Base-by-base conservation (phyloP, 2,888 invertebrate species). In the Congeria kusceri region DNA sequence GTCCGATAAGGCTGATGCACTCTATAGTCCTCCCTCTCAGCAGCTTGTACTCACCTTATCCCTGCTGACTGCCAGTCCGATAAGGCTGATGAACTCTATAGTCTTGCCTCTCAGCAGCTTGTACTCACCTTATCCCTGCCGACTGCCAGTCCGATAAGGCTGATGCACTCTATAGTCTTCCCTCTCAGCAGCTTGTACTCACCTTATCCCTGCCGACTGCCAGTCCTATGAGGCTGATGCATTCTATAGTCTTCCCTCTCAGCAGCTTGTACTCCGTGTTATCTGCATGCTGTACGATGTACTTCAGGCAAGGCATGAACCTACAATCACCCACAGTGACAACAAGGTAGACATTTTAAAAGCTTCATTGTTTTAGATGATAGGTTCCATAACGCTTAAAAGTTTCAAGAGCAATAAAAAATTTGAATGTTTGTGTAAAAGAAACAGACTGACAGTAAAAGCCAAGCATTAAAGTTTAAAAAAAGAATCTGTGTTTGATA, bases 21-120 rank as follows among this genome's bases (percentile, higher is more conserved):
- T 99, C 99, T 86, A 99, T 99, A 1, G 99, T 98, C 94, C 99
- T 99, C 76, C 99, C 99, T 68, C 99, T 95, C 47, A 99, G 95
- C 94, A 99, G 95, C 91, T 98, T 96, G 83, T 98, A 95, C 90
- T 98, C 97, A 93, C 92, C 89, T 92, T 94, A 27, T 95, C 94
- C 80, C 92, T 92, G 15, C 95, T 95, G 11, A 95, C 95, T 57
- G 95, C 95, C 62, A 95, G 87, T 7, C 99, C 99, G 93, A 99
- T 99, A 74, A 99, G 95, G 92, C 98, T 98, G 85, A 99, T 98
- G 92, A 99, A 99, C 94, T 99, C 32, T 32, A 32, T 32, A 11
- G 32, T 32, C 32, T 32, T 32, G 32, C 32, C 23, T 53, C 27
- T 69, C n/a, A n/a, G n/a, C n/a, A n/a, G n/a, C n/a, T n/a, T n/a